Evolutionary conservation across 2,797 vertebrate genomes (phyloP).

Genomic region (Bryconaethiops microstoma): DNA sequence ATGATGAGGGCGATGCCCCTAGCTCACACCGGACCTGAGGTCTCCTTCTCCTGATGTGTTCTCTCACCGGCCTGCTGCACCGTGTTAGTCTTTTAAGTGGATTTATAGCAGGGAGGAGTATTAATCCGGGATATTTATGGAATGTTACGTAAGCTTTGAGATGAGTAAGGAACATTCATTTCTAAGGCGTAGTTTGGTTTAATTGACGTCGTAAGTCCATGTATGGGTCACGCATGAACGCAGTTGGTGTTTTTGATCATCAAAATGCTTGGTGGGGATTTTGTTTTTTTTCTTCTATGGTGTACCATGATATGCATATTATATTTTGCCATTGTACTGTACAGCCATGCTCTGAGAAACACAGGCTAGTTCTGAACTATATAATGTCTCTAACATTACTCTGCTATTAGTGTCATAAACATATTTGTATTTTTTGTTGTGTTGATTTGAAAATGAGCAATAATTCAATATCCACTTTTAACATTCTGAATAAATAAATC

Average conservation of each 20-base stretch:
- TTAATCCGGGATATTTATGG: conserved; percentile 80
- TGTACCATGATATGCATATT: not conserved
- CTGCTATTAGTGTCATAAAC: not conserved
- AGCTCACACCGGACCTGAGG: not conserved
- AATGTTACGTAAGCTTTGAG: conserved; percentile 64
- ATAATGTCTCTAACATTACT: not conserved
- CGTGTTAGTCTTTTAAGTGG: conserved; percentile 76
- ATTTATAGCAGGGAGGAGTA: conserved; percentile 75
- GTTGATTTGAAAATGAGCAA: not conserved
- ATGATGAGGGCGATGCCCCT: not conserved
- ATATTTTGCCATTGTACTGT: not conserved
- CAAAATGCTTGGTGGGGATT: too few relatives aligned
- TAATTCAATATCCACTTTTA: not conserved
- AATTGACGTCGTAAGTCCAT: not conserved
- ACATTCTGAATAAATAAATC: not conserved
- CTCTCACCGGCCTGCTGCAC: conserved; percentile 20
- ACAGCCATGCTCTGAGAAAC: not conserved
- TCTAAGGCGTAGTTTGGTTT: conserved; percentile 21
- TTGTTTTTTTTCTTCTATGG: not conserved
- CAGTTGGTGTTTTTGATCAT: not conserved
- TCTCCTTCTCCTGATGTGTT: not conserved
- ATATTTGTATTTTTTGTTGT: not conserved
- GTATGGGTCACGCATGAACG: conserved; percentile 2
- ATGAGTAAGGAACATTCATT: conserved; percentile 24
- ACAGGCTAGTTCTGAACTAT: not conserved